A percentile compares a stretch with the other conserved stretches of the same genome.
Evolutionary conservation across 1,140 invertebrate genomes (phyloP).

Genomic region (Magallana gigas): DNA sequence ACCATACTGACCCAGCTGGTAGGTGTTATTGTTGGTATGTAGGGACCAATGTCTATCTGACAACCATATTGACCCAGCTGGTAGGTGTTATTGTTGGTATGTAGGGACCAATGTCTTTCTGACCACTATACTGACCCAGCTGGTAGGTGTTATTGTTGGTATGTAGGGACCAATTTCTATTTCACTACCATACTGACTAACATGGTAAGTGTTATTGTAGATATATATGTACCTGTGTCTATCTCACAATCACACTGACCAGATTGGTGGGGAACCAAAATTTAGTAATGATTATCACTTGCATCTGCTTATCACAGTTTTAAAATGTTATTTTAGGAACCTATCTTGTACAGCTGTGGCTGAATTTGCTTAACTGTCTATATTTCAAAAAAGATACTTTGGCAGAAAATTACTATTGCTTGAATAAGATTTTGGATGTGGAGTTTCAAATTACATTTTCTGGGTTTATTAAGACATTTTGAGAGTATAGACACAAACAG

Average conservation of each 20-base stretch:
- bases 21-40: constrained; percentile 45
- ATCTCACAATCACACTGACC: background rate
- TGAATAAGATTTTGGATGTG: too few relatives aligned
- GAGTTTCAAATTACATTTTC: too few relatives aligned
- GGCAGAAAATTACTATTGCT: too few relatives aligned
- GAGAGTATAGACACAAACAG: too few relatives aligned
- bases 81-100: constrained; percentile 57
- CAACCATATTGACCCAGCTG: constrained; percentile 73
- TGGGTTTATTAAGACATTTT: too few relatives aligned
- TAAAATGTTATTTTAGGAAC: too few relatives aligned
- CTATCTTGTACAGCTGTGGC: too few relatives aligned
- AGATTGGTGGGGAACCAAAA: too few relatives aligned
- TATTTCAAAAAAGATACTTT: too few relatives aligned
- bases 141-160: constrained; percentile 65
- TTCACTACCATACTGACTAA: constrained; percentile 72
- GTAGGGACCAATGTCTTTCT: constrained; percentile 37
- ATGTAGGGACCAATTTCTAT: constrained; percentile 24
- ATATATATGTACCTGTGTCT: constrained; percentile 35
- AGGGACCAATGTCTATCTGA: constrained; percentile 50
- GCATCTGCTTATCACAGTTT: too few relatives aligned
- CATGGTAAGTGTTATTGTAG: background rate
- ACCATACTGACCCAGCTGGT: constrained; percentile 65
- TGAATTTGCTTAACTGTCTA: too few relatives aligned
- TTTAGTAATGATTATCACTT: too few relatives aligned
- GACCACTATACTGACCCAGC: constrained; percentile 72